These are phyloP conservation scores for Muscicapa adusta DNA, from an alignment of 2,113 vertebrate species.

Conservation along the genomic window DNA sequence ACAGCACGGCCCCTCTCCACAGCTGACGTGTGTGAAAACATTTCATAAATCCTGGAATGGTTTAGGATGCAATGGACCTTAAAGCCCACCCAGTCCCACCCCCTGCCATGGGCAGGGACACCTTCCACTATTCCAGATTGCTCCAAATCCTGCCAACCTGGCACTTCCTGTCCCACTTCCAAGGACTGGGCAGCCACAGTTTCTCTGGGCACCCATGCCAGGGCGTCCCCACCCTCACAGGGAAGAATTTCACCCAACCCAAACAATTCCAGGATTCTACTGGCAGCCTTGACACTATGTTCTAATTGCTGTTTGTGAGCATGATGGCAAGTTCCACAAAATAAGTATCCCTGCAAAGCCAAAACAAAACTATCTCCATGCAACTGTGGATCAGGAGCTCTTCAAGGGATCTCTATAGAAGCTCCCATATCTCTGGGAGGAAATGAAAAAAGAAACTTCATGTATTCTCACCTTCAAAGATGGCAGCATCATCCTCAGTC, in stretches of 20 bases:
- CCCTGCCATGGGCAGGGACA: neutral
- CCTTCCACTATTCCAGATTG: neutral
- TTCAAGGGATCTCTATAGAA: neutral
- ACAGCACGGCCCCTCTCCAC: rapidly evolving
- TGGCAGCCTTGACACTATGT: neutral
- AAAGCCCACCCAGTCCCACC: neutral
- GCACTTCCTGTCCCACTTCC: neutral
- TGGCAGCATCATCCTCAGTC: conserved; percentile 83
- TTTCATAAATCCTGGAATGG: neutral
- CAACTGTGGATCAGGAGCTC: neutral
- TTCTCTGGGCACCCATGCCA: neutral
- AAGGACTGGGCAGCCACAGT: neutral
- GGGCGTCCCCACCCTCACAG: neutral
- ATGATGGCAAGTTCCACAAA: neutral
- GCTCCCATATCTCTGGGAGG: neutral
- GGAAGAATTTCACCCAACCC: neutral
- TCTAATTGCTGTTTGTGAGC: neutral
- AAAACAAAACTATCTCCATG: neutral
- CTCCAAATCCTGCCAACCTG: neutral
- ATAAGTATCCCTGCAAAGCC: neutral
- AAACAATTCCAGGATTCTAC: neutral
- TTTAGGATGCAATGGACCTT: neutral
- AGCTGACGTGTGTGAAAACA: neutral
- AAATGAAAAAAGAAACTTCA: neutral
- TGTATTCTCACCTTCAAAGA: conserved; percentile 80